Percentiles rank a stretch among this genome's conserved stretches.
phyloP scores from a whole-genome alignment of 1,140 invertebrate genomes.

The Bombus pyrosoma region DNA sequence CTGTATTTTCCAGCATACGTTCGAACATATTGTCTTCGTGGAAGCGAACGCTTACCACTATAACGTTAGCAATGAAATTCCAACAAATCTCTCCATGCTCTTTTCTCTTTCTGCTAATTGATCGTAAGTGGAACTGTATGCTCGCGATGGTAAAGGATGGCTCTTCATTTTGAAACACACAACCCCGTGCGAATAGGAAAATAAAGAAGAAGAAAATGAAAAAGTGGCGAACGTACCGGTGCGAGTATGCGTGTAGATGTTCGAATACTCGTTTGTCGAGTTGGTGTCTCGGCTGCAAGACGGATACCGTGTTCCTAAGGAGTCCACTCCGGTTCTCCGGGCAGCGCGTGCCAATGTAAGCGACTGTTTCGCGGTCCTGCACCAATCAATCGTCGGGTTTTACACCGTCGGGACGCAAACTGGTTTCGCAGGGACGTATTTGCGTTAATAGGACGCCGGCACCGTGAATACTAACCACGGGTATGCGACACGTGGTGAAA shows the following conservation, averaged over 20 bases:
- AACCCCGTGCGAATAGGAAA: background rate
- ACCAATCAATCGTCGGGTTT: constrained; percentile 63
- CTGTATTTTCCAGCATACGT: background rate
- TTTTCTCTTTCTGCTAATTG: background rate
- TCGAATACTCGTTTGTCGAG: constrained; percentile 52
- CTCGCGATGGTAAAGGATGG: background rate
- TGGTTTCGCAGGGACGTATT: constrained; percentile 60
- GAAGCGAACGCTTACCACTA: background rate
- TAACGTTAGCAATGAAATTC: constrained; percentile 7
- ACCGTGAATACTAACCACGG: constrained; percentile 48
- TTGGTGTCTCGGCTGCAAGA: constrained; percentile 22
- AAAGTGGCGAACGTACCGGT: background rate
- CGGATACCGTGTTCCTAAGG: constrained; percentile 40
- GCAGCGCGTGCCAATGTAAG: constrained; percentile 62
- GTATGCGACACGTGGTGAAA: constrained; percentile 13
- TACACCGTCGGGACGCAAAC: constrained; percentile 58
- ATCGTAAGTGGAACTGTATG: background rate
- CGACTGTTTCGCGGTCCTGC: constrained; percentile 58
- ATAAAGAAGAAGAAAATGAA: constrained; percentile 8
- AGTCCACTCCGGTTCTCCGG: constrained; percentile 46
- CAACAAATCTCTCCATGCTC: background rate
- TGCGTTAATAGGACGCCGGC: constrained; percentile 59
- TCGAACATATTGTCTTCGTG: background rate
- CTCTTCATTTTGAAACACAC: background rate
- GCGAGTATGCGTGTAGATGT: constrained; percentile 13